Evolutionary conservation across 1,140 invertebrate genomes (phyloP).

Genomic region (Hyles vespertilio): DNA sequence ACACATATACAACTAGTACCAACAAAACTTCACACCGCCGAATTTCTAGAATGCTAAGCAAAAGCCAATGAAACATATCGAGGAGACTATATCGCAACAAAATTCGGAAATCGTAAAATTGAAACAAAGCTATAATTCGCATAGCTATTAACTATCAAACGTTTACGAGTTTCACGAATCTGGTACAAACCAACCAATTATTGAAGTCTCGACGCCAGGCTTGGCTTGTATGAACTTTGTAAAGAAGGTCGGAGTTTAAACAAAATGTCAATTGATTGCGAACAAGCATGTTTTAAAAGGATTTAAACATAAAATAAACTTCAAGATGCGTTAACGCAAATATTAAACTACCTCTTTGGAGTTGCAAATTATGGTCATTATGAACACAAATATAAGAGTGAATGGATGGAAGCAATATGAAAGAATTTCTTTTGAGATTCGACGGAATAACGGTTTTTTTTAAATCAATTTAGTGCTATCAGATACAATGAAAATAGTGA

Average conservation of each 20-base stretch:
- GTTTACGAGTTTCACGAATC: constrained; percentile 30
- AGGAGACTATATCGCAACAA: background rate
- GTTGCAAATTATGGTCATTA: too few species aligned
- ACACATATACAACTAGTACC: too few species aligned
- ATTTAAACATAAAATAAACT: background rate
- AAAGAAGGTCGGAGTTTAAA: constrained; percentile 27
- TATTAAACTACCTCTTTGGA: background rate
- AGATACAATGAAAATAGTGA: too few species aligned
- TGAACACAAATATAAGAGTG: too few species aligned
- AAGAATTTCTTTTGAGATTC: too few species aligned
- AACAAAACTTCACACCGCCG: too few species aligned
- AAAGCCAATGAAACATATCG: too few species aligned
- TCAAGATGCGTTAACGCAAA: background rate
- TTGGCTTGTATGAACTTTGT: constrained; percentile 33
- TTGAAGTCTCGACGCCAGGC: constrained; percentile 24
- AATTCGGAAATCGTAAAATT: background rate
- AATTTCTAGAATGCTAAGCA: too few species aligned
- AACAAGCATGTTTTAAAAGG: background rate
- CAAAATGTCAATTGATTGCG: constrained; percentile 34
- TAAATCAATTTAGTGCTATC: too few species aligned
- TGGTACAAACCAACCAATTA: constrained; percentile 29
- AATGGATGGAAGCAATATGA: too few species aligned
- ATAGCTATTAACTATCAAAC: constrained; percentile 9
- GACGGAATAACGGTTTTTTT: too few species aligned
- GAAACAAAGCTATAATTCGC: too few species aligned